phyloP scores from a whole-genome alignment of 1,140 invertebrate species.

The Notospermus geniculatus region DNA sequence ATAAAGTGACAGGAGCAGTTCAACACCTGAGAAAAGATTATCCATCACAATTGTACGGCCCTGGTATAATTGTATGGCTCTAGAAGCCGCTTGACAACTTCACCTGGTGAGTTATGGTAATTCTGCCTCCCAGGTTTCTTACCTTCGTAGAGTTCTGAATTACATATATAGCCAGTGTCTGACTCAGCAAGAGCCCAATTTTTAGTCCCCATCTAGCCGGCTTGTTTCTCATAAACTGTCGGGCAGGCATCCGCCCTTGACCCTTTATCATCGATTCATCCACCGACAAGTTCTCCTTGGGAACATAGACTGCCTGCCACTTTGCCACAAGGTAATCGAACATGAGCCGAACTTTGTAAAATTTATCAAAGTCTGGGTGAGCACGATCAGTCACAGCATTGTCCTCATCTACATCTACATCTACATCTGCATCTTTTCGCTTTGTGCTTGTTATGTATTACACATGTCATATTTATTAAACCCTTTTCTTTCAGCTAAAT shows the following conservation, averaged over 20 bases:
- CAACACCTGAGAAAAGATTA: slow-evolving; percentile 4
- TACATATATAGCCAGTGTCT: background rate
- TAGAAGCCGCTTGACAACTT: background rate
- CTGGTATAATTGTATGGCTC: background rate
- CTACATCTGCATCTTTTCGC: too few species aligned
- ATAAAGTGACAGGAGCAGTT: background rate
- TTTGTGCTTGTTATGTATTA: too few species aligned
- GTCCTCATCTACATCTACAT: too few species aligned
- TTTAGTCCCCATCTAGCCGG: background rate
- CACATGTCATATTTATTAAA: too few species aligned
- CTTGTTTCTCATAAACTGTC: slow-evolving; percentile 6
- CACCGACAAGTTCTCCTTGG: background rate
- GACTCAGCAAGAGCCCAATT: background rate
- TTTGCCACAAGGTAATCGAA: slow-evolving; percentile 1
- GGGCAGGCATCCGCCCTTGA: background rate
- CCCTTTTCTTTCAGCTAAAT: too few species aligned
- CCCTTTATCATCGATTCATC: slow-evolving; percentile 1
- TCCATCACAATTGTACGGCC: background rate
- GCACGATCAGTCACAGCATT: background rate
- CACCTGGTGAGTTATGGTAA: too few species aligned
- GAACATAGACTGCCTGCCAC: background rate
- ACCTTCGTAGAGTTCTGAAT: too few species aligned
- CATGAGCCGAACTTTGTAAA: background rate
- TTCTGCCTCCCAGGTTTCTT: too few species aligned
- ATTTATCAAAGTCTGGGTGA: background rate